These are phyloP conservation scores for Charadrius vociferus DNA, from an alignment of 2,113 vertebrate species.

Conservation along the genomic window DNA sequence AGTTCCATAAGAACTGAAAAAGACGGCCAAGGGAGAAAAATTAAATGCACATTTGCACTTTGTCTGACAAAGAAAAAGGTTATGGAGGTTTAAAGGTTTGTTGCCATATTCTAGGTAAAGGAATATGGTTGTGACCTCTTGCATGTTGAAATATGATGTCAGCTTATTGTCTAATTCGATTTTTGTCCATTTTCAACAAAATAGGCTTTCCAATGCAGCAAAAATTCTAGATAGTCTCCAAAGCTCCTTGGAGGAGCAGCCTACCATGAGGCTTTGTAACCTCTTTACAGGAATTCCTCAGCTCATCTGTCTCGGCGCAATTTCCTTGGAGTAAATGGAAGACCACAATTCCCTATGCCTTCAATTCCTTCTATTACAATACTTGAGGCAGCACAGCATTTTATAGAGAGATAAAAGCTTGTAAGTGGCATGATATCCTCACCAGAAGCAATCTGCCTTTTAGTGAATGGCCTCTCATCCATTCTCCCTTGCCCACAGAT, in stretches of 20 bases:
- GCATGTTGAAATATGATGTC: not conserved
- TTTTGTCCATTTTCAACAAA: not conserved
- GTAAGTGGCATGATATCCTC: not conserved
- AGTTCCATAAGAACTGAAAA: not conserved
- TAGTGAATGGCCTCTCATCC: not conserved
- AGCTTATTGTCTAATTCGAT: not conserved
- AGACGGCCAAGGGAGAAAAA: not conserved
- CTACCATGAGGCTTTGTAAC: not conserved
- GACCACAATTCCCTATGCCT: fast-evolving
- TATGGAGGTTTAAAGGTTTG: not conserved
- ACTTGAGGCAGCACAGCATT: not conserved
- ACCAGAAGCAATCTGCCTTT: not conserved
- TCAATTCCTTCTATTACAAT: not conserved
- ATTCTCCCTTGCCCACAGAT: not conserved
- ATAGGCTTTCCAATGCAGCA: not conserved
- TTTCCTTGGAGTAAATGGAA: not conserved
- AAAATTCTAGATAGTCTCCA: not conserved
- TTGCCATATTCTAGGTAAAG: not conserved
- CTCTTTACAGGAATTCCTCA: not conserved
- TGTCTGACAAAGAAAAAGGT: not conserved
- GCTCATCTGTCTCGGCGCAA: not conserved
- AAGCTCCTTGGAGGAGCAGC: not conserved
- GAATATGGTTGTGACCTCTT: not conserved
- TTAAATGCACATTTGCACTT: not conserved
- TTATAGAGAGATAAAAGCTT: not conserved